Percentiles rank a stretch among this genome's conserved stretches.
Evolutionary conservation across 2,113 vertebrate species (phyloP).

Genomic region (Ciconia boyciana): DNA sequence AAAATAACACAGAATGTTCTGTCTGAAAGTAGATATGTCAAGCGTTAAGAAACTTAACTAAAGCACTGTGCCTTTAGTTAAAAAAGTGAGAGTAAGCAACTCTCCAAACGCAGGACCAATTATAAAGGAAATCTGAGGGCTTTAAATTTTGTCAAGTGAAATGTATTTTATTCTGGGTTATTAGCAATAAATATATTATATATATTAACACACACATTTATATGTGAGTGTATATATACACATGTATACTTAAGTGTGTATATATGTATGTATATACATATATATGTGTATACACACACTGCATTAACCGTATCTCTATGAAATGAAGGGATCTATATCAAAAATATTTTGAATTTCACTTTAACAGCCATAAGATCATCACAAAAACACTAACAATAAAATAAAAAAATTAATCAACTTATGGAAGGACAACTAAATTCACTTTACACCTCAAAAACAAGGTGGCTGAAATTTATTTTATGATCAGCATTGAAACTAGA

Average conservation of each 20-base stretch:
- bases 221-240: accelerated
- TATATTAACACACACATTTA: neutral
- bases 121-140: neutral
- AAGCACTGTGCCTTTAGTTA: neutral
- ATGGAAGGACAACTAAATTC: neutral
- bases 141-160: neutral
- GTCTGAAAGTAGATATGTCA: neutral
- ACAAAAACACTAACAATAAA: neutral
- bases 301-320: neutral
- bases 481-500: neutral
- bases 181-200: neutral
- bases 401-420: neutral
- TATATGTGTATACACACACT: neutral
- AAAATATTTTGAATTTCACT: neutral
- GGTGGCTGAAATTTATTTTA: neutral
- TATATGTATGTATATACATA: neutral
- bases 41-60: neutral
- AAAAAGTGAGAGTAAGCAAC: neutral
- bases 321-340: neutral
- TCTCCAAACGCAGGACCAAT: neutral
- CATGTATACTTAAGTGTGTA: neutral
- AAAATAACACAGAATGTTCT: neutral
- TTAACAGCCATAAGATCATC: neutral
- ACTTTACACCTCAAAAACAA: neutral
- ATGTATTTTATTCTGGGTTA: neutral